Evolutionary conservation across 2,888 invertebrate genomes (phyloP).

Genomic region (Limenitis camilla): DNA sequence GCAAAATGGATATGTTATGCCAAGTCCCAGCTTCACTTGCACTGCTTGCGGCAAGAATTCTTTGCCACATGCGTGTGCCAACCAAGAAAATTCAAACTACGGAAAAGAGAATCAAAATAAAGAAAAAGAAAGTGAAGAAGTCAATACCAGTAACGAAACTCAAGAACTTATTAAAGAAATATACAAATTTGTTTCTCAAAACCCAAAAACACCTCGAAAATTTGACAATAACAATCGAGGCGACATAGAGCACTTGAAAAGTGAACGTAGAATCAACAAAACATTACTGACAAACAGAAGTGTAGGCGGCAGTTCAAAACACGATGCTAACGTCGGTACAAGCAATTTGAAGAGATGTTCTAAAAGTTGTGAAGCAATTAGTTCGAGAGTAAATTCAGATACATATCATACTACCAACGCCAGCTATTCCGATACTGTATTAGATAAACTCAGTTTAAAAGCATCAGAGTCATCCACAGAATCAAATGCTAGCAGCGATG

Average conservation of each 20-base stretch:
- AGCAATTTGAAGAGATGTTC: slow-evolving; percentile 47
- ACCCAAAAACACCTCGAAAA: slow-evolving; percentile 31
- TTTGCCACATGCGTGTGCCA: too few species aligned
- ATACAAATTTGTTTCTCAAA: slow-evolving; percentile 54
- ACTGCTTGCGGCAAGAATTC: slow-evolving; percentile 36
- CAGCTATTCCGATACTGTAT: slow-evolving; percentile 53
- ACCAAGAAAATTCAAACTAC: slow-evolving; percentile 31
- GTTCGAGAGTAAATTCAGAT: slow-evolving; percentile 38
- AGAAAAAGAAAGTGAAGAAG: slow-evolving; percentile 25
- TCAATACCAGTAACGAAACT: slow-evolving; percentile 38
- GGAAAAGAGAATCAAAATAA: slow-evolving; percentile 31
- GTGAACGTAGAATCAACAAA: slow-evolving; percentile 16
- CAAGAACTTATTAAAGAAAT: slow-evolving; percentile 62
- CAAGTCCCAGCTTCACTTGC: slow-evolving; percentile 48
- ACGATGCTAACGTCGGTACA: slow-evolving; percentile 55
- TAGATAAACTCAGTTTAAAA: slow-evolving; percentile 51
- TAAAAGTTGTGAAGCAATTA: slow-evolving; percentile 62
- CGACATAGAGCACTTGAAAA: slow-evolving; percentile 1
- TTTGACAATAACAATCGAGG: slow-evolving; percentile 25
- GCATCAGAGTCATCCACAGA: slow-evolving; percentile 38
- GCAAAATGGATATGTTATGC: slow-evolving; percentile 45
- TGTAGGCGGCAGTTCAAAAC: slow-evolving; percentile 43
- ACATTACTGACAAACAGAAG: slow-evolving; percentile 42
- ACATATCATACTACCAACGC: slow-evolving; percentile 37
- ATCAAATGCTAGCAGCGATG: slow-evolving; percentile 37